Percentiles rank a stretch among this genome's conserved stretches.
Evolutionary conservation across 2,888 invertebrate species (phyloP).

Genomic region (Eristalinus aeneus): DNA sequence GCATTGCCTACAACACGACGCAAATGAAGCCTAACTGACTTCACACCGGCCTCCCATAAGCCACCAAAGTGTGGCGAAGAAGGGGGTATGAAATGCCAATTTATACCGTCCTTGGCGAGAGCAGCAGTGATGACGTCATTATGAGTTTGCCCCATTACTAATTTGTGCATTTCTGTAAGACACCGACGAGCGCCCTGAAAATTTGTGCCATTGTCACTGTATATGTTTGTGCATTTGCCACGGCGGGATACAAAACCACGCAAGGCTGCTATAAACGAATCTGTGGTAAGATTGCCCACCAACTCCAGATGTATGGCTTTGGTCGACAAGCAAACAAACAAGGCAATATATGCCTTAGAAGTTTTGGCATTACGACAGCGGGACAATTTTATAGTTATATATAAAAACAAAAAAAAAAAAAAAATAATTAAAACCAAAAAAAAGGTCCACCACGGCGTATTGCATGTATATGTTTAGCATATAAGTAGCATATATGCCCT

Average conservation of each 20-base stretch:
- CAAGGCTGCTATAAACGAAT: constrained; percentile 54
- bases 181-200: constrained; percentile 53
- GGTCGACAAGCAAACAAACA: constrained; percentile 42
- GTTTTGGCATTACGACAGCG: too few relatives aligned
- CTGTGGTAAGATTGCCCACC: constrained; percentile 45
- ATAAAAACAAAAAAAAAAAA: too few relatives aligned
- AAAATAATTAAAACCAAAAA: too few relatives aligned
- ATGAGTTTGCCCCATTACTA: constrained; percentile 22
- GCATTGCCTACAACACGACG: constrained; percentile 28
- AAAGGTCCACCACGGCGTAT: too few relatives aligned
- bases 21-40: constrained; percentile 57
- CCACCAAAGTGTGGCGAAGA: constrained; percentile 57
- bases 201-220: constrained; percentile 61
- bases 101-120: constrained; percentile 49
- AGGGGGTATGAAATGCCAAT: constrained; percentile 58
- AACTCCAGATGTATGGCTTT: constrained; percentile 39
- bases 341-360: too few relatives aligned
- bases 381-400: too few relatives aligned
- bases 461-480: too few relatives aligned
- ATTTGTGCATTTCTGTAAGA: constrained; percentile 46
- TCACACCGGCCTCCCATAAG: constrained; percentile 58
- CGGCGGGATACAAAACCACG: constrained; percentile 46
- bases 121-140: constrained; percentile 39
- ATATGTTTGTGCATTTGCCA: constrained; percentile 44
- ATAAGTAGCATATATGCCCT: too few relatives aligned